Evolutionary conservation across 2,888 invertebrate genomes (phyloP), one percentile per base, ranked within the genome.

Genomic region (Harpagoxenus sublaevis): DNA sequence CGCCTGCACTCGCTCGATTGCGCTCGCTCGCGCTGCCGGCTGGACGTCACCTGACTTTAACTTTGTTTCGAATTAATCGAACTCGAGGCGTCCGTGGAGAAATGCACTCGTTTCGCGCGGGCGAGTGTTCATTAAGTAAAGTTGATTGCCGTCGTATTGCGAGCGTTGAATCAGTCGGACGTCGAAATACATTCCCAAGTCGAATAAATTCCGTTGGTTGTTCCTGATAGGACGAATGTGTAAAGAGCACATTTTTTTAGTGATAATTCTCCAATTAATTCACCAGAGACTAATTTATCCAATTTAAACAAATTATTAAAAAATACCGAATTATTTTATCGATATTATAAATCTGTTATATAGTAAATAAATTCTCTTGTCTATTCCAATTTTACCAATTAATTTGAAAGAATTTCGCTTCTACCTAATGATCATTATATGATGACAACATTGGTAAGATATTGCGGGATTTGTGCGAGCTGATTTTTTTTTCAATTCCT

Each of bases 11-110:
- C 91, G 90, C 86, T 89, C 88, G 88, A 91, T 90, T 86, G 88
- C 87, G 77, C 88, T 83, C 91, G 83, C 88, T 84, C 91, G 89
- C 86, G 84, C 84, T 87, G 86, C 77, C 86, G 90, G 86, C 87
- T 86, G 86, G 87, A 88, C 90, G 92, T 91, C 91, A 85, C 88
- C 92, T 88, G 90, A 91, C 91, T 91, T 91, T 91, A 91, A 91
- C 89, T 92, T 92, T 91, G 81, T 91, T 91, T 89, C 75, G 88
- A 91, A 91, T 92, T 91, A 91, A 91, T 91, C 87, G 92, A 92
- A 87, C 86, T 87, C 87, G 91, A 91, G 86, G 86, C 84, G 86
- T 90, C 86, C 71, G 71, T 48, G 71, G 71, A 79, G 71, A 70
- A 70, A 71, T 60, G 71, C 71, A 57, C 79, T 42, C 53, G n/a